Evolutionary conservation across 1,140 invertebrate genomes (phyloP), one percentile per base, ranked within the genome.

Genomic region (Bombus fervidus): DNA sequence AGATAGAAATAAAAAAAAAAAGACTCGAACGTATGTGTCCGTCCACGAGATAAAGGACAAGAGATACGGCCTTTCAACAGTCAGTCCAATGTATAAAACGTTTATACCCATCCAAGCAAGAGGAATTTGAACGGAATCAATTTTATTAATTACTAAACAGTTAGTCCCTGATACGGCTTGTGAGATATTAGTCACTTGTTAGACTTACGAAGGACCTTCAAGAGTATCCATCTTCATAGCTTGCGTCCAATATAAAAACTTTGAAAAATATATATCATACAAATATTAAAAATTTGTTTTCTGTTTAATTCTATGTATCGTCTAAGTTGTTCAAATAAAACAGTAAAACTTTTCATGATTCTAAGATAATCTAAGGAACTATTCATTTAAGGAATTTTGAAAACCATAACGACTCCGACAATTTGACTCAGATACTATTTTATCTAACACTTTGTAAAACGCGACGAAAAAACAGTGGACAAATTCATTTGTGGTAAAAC

Each of bases 171-270:
- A 68, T 81, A 76, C 69, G 86, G 57, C 59, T 73, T 73, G 71
- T 84, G 57, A 86, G 66, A 66, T 87, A 90, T 90, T 90, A 90
- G 88, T 90, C 79, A 90, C 88, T 89, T 90, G 89, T 90, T 90
- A 90, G 76, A 76, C 41, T 90, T 86, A 85, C 79, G 76, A 90
- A 28, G 72, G 66, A 90, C 43, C 78, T 81, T 88, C 66, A 83
- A 89, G 37, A 81, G 66, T 78, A 78, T 89, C 81, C 74, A 81
- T 87, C 69, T 89, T 90, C 64, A 84, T 87, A 82, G 83, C 68
- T 85, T 83, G 64, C 62, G 72, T 86, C 71, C 57, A 59, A 87
- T 84, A 68, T 53, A 74, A 76, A 83, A 47, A 41, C 64, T 76
- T 57, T 4, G 76, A 31, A 57, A 66, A 53, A 31, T 68, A 83